Evolutionary conservation across 2,113 vertebrate species (phyloP).

Genomic region (Corythoichthys intestinalis): DNA sequence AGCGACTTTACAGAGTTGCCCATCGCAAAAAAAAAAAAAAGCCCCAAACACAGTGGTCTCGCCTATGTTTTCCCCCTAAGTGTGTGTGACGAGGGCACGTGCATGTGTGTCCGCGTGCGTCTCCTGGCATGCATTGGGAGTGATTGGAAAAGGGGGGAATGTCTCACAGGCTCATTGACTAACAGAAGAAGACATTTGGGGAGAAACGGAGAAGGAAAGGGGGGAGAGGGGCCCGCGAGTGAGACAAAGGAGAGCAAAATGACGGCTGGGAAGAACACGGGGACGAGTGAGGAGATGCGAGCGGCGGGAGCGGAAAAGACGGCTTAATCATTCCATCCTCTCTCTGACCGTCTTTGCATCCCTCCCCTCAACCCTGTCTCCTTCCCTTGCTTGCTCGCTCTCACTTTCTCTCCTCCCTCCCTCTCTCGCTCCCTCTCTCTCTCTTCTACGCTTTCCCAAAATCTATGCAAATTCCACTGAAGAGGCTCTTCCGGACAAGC

Average conservation of each 20-base stretch:
- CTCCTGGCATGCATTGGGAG: slow-evolving; percentile 64
- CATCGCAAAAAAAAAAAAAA: slow-evolving; percentile 73
- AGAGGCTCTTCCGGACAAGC: slow-evolving; percentile 58
- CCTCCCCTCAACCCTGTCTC: slow-evolving; percentile 24
- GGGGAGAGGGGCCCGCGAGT: slow-evolving; percentile 56
- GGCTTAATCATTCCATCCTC: slow-evolving; percentile 68
- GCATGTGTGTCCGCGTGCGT: slow-evolving; percentile 66
- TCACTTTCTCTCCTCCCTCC: slow-evolving; percentile 35
- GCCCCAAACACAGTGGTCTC: slow-evolving; percentile 34
- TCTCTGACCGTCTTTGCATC: slow-evolving; percentile 44
- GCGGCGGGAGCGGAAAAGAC: slow-evolving; percentile 65
- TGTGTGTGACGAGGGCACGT: slow-evolving; percentile 44
- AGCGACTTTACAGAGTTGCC: slow-evolving; percentile 98
- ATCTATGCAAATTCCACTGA: slow-evolving; percentile 53
- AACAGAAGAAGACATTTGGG: slow-evolving; percentile 72
- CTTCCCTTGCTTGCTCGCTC: slow-evolving; percentile 15
- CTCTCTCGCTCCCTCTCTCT: slow-evolving; percentile 19
- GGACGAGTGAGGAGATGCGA: slow-evolving; percentile 53
- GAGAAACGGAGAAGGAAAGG: slow-evolving; percentile 64
- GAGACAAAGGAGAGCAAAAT: slow-evolving; percentile 63
- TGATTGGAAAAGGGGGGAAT: slow-evolving; percentile 59
- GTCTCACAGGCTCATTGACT: slow-evolving; percentile 74
- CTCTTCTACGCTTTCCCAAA: slow-evolving; percentile 43
- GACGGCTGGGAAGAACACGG: slow-evolving; percentile 31
- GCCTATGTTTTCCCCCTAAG: slow-evolving; percentile 57